phyloP scores from a whole-genome alignment of 2,113 vertebrate species.

The Narcine bancroftii region DNA sequence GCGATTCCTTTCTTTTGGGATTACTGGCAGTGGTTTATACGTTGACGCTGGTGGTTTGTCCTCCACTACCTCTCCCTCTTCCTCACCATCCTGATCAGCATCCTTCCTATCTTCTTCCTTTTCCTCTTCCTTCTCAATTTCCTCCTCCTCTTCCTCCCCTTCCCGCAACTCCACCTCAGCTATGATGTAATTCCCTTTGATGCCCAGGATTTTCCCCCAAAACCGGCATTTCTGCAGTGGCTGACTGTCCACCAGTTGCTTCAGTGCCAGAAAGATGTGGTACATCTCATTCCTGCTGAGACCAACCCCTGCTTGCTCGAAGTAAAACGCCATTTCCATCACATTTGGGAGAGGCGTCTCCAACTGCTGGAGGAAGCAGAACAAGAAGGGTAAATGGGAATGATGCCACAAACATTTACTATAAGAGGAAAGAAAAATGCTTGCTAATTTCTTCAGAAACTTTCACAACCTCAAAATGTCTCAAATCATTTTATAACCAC shows the following conservation, averaged over 20 bases:
- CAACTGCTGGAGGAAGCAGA: conserved; percentile 49
- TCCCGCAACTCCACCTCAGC: conserved; percentile 75
- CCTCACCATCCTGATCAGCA: conserved; percentile 40
- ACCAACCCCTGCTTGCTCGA: conserved; percentile 81
- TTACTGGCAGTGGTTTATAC: conserved; percentile 61
- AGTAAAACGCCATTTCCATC: conserved; percentile 74
- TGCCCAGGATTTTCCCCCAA: conserved; percentile 90
- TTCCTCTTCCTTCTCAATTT: conserved; percentile 38
- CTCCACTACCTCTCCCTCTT: conserved; percentile 45
- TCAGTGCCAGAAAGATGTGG: conserved; percentile 77
- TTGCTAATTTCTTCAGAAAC: neutral
- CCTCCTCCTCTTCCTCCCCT: conserved; percentile 69
- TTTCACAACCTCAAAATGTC: neutral
- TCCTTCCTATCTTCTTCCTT: conserved; percentile 47
- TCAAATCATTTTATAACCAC: neutral
- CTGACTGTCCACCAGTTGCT: conserved; percentile 66
- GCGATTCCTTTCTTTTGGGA: conserved; percentile 68
- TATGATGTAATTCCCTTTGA: conserved; percentile 72
- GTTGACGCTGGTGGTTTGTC: conserved; percentile 59
- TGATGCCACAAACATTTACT: neutral
- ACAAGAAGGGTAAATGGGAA: neutral
- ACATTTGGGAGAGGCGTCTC: conserved; percentile 71
- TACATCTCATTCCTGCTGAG: conserved; percentile 74
- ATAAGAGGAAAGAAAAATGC: neutral
- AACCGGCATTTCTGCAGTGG: conserved; percentile 71